Evolutionary conservation across 37 sponge, comb jelly and placozoan genomes (phyloP).

Genomic region (Crambe crambe): DNA sequence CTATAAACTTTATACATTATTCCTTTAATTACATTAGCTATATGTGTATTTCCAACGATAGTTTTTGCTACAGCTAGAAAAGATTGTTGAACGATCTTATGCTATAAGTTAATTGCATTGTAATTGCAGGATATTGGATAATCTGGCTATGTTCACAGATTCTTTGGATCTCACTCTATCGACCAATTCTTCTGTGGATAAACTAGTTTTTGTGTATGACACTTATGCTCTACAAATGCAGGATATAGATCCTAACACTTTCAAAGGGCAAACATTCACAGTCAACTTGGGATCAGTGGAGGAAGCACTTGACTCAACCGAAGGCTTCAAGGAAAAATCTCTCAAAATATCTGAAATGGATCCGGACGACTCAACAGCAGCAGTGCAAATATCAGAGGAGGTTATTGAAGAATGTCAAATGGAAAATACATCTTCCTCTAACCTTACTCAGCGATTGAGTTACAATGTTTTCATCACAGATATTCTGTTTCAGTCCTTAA

Average conservation of each 20-base stretch:
- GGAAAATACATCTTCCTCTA: too few relatives aligned
- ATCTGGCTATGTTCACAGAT: background rate
- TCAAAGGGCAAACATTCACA: too few relatives aligned
- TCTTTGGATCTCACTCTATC: background rate
- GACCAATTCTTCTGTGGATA: too few relatives aligned
- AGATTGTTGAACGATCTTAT: too few relatives aligned
- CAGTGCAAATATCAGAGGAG: background rate
- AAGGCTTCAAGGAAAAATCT: background rate
- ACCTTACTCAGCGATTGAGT: background rate
- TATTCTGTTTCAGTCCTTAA: conserved; percentile 4
- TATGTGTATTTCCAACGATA: too few relatives aligned
- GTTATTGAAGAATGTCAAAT: background rate
- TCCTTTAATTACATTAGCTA: too few relatives aligned
- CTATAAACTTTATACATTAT: too few relatives aligned
- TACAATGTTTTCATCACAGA: conserved; percentile 25
- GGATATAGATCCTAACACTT: conserved; percentile 13
- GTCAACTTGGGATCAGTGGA: conserved; percentile 52
- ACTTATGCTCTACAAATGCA: conserved; percentile 46
- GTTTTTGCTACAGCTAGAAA: too few relatives aligned
- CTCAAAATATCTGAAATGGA: background rate
- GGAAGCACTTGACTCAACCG: background rate
- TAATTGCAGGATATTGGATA: conserved; percentile 16
- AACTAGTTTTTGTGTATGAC: background rate
- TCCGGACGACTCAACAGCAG: background rate
- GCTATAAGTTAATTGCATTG: too few relatives aligned